A percentile compares a stretch with the other conserved stretches of the same genome.
These are phyloP conservation scores for Orthonevra nobilis DNA, from an alignment of 2,888 invertebrate genomes.

Conservation along the genomic window DNA sequence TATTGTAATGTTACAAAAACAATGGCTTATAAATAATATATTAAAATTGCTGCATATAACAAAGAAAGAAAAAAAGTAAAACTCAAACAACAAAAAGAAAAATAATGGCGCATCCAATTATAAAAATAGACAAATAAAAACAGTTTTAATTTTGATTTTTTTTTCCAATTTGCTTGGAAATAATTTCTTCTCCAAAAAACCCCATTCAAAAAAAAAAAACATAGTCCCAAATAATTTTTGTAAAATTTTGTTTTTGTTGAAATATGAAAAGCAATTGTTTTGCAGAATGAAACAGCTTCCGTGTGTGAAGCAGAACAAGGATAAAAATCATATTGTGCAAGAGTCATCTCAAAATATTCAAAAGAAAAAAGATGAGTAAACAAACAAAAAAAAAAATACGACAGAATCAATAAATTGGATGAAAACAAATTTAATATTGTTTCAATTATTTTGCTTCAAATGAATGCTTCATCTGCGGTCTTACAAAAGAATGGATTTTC, in stretches of 20 bases:
- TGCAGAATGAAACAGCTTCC: slow-evolving; percentile 14
- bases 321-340: slow-evolving; percentile 32
- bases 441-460: slow-evolving; percentile 4
- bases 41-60: slow-evolving; percentile 61
- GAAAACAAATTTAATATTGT: slow-evolving; percentile 35
- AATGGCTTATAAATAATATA: slow-evolving; percentile 50
- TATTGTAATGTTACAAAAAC: slow-evolving; percentile 55
- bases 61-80: slow-evolving; percentile 14
- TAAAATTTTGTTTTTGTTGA: neutral
- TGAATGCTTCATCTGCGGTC: too few species aligned
- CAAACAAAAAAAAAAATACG: slow-evolving; percentile 23
- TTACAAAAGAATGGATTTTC: too few species aligned
- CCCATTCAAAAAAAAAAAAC: slow-evolving; percentile 4
- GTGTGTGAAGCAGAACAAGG: slow-evolving; percentile 16
- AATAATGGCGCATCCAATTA: slow-evolving; percentile 45
- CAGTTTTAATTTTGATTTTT: too few species aligned
- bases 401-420: slow-evolving; percentile 65
- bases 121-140: too few species aligned
- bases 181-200: neutral
- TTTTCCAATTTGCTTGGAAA: neutral
- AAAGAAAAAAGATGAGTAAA: slow-evolving; percentile 43
- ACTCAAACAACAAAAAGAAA: slow-evolving; percentile 12
- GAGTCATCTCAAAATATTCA: slow-evolving; percentile 50
- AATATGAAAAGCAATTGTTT: slow-evolving; percentile 40
- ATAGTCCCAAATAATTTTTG: neutral